Conservation (phyloP, 2,888 invertebrate species). For the Falcaria lacertinaria region DNA sequence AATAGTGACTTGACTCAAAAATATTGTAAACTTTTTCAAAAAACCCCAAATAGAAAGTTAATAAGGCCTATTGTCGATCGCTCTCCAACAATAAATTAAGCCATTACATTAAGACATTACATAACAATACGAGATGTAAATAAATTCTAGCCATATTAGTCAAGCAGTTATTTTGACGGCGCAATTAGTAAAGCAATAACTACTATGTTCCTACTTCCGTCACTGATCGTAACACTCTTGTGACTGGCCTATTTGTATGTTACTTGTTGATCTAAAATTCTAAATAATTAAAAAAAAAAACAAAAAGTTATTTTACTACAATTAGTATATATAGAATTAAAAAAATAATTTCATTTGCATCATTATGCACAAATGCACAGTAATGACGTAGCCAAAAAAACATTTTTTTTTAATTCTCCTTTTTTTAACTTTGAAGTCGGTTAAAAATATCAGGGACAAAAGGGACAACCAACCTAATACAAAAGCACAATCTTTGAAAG, state of each 20-base stretch:
- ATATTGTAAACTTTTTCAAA: neutral
- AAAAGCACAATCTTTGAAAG: too few species aligned
- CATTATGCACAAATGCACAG: too few species aligned
- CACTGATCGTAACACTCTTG: neutral
- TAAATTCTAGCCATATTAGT: conserved; percentile 1
- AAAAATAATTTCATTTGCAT: too few species aligned
- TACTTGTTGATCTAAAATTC: too few species aligned
- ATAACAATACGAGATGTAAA: conserved; percentile 10
- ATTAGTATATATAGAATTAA: too few species aligned
- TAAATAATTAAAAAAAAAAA: too few species aligned
- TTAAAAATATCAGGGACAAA: too few species aligned
- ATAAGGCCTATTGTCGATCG: neutral
- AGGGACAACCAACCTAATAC: too few species aligned
- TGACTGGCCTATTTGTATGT: neutral
- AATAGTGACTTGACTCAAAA: neutral
- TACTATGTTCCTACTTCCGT: neutral
- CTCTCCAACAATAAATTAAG: conserved; percentile 3
- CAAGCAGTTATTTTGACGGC: conserved; percentile 1
- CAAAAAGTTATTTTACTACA: too few species aligned
- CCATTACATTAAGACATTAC: conserved; percentile 2
- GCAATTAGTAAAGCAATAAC: neutral
- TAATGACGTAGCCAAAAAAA: too few species aligned
- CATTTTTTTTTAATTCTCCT: too few species aligned
- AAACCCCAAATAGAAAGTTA: neutral
- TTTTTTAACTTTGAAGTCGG: too few species aligned